phyloP scores from a whole-genome alignment of 2,113 vertebrate genomes.

The Anolis carolinensis region DNA sequence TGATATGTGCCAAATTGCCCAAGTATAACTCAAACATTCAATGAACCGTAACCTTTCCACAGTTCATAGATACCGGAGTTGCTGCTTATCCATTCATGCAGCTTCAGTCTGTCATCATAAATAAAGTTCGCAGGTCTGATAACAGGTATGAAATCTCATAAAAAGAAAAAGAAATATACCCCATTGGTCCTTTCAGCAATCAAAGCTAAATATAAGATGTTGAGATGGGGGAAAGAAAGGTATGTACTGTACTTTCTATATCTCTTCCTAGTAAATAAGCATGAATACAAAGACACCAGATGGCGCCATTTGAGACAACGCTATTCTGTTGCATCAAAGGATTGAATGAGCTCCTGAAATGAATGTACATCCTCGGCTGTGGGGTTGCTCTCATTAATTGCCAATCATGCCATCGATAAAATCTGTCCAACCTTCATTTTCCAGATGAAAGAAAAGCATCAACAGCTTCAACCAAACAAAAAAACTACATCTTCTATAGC shows the following conservation, averaged over 20 bases:
- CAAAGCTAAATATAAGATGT: constrained; percentile 19
- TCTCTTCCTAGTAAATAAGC: constrained; percentile 5
- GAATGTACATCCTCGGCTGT: constrained; percentile 19
- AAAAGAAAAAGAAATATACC: background rate
- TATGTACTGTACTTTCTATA: background rate
- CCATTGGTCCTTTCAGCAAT: background rate
- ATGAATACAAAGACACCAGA: constrained; percentile 34
- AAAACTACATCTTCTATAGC: background rate
- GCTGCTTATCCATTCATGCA: constrained; percentile 40
- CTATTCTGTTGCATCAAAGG: constrained; percentile 1
- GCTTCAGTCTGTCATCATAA: constrained; percentile 38
- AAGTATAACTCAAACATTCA: constrained; percentile 42
- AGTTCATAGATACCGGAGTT: constrained; percentile 30
- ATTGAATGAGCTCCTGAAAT: constrained; percentile 18
- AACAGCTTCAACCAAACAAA: background rate
- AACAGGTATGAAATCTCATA: constrained; percentile 30
- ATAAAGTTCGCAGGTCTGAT: constrained; percentile 27
- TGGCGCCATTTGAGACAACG: constrained; percentile 8
- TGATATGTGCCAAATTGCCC: constrained; percentile 39
- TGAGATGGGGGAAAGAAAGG: background rate
- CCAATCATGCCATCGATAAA: constrained; percentile 10
- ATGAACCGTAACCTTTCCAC: constrained; percentile 38
- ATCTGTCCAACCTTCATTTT: background rate
- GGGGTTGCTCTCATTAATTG: constrained; percentile 4
- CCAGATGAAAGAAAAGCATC: background rate